phyloP scores from a whole-genome alignment of 1,140 invertebrate species.

The Penaeus vannamei region DNA sequence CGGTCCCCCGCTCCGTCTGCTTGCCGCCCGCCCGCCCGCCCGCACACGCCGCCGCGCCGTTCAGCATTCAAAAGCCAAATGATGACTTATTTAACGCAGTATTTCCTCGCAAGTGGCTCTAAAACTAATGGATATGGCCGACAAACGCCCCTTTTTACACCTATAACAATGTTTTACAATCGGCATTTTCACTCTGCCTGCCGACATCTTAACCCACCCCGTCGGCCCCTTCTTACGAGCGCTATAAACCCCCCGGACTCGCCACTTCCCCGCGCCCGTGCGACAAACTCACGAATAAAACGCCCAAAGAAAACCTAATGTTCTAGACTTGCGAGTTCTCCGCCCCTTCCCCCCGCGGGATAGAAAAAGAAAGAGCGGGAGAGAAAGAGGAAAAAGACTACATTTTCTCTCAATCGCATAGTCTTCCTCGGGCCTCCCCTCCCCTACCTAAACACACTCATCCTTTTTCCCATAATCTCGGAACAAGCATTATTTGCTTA shows the following conservation, averaged over 20 bases:
- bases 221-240: slow-evolving; percentile 50
- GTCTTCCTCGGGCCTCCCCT: no score
- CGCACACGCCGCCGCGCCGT: neutral
- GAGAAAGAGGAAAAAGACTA: no score
- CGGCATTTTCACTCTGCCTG: slow-evolving; percentile 57
- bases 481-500: slow-evolving; percentile 37
- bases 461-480: no score
- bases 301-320: slow-evolving; percentile 36
- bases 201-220: slow-evolving; percentile 43
- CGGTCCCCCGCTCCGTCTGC: neutral
- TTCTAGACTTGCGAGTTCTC: neutral
- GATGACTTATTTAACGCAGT: slow-evolving; percentile 61
- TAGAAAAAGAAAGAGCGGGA: neutral
- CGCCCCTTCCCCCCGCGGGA: slow-evolving; percentile 16
- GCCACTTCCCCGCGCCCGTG: slow-evolving; percentile 23
- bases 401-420: no score
- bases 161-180: slow-evolving; percentile 63
- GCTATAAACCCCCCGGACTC: slow-evolving; percentile 51
- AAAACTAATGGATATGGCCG: slow-evolving; percentile 62
- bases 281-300: slow-evolving; percentile 56
- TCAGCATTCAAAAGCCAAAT: slow-evolving; percentile 46
- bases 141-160: slow-evolving; percentile 56
- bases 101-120: slow-evolving; percentile 55
- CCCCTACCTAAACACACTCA: no score
- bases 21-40: slow-evolving; percentile 16